phyloP scores from a whole-genome alignment of 2,113 vertebrate species.

The Hepsetus odoe region DNA sequence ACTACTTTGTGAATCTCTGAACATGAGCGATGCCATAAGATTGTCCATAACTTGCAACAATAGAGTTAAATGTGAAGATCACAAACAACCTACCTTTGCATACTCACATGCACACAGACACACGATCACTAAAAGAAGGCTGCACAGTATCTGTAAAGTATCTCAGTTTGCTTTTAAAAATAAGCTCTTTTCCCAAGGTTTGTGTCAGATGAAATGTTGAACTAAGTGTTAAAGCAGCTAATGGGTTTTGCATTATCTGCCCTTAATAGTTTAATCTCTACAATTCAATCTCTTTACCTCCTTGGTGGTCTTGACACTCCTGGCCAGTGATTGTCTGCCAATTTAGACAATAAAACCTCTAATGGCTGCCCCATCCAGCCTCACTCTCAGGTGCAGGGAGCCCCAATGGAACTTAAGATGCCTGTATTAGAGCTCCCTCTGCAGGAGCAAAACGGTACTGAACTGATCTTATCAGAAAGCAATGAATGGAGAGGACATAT shows the following conservation, averaged over 20 bases:
- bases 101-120: background rate
- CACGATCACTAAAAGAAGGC: background rate
- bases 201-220: conserved; percentile 15
- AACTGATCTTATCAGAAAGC: conserved; percentile 10
- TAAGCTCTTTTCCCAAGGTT: background rate
- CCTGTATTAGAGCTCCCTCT: conserved; percentile 83
- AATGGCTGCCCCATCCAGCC: background rate
- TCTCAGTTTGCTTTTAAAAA: background rate
- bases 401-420: conserved; percentile 39
- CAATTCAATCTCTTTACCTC: conserved; percentile 9
- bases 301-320: conserved; percentile 9
- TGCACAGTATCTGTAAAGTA: background rate
- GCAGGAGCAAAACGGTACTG: conserved; percentile 60
- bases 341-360: conserved; percentile 40
- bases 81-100: background rate
- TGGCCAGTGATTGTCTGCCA: conserved; percentile 36
- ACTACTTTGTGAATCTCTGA: background rate
- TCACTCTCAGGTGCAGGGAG: conserved; percentile 43
- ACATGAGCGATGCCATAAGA: background rate
- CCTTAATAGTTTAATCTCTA: conserved; percentile 18
- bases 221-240: background rate
- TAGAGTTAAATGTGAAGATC: conserved; percentile 14
- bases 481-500: background rate
- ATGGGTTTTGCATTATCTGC: conserved; percentile 27
- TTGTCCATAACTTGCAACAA: conserved; percentile 5